Base-by-base conservation (phyloP, 2,113 vertebrate genomes). In the Amphiprion ocellaris region DNA sequence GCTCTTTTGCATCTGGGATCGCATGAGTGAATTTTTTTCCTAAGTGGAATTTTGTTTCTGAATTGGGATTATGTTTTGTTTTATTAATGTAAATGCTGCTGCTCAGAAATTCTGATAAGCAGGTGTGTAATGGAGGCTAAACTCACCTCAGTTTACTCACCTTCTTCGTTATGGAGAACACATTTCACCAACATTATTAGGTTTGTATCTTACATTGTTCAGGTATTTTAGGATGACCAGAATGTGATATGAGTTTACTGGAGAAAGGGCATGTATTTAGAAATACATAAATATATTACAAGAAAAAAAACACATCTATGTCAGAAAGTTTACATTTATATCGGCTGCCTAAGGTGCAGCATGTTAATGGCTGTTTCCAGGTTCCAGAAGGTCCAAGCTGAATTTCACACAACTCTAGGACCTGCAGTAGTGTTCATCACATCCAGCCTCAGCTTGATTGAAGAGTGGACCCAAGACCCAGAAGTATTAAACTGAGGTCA, bases 1-100 rank as follows among this genome's bases (percentile, higher is more conserved):
- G 54, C 81, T 77, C 24, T 69, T 71, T 62, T 82, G 55, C 64
- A 72, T 73, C 63, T 82, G 54, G 72, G 33, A 81, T 56, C 53
- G 63, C 53, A 63, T 3, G 10, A 28, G 16, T 60, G 47, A 71
- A 72, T 65, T 59, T 41, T 69, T 62, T 24, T 30, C 44, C 54
- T n/a, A 11, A 21, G 23, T 33, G 46, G 70, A 75, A 55, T 28
- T 26, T 15, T 16, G 50, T 63, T 15, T 74, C 11, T 30, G 24
- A 49, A 62, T 23, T 64, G 12, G 67, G 17, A 72, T 79, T 56
- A 9, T 49, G 47, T 79, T 58, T 71, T 6, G 63, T 61, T 76
- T 77, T 19, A 52, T 5, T n/a, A 21, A 59, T 73, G 68, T 28
- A 59, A 17, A 33, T 49, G 44, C 39, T 23, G 21, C 49, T 54